Conservation (phyloP, 1,140 invertebrate species). For the Campoletis sonorensis region DNA sequence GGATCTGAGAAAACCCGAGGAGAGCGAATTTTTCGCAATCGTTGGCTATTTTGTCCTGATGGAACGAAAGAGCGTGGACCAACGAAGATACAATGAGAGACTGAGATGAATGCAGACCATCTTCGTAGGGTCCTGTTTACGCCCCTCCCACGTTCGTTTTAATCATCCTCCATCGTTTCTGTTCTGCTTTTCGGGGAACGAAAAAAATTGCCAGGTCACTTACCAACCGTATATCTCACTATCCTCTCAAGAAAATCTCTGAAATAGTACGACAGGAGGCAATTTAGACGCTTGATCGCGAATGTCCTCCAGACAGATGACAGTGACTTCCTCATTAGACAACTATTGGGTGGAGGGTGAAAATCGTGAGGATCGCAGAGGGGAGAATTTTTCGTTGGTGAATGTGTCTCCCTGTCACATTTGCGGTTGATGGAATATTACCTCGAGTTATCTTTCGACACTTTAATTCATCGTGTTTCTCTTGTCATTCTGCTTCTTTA, state of each 20-base stretch:
- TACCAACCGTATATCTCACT: slow-evolving; percentile 2
- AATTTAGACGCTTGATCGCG: neutral
- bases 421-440: neutral
- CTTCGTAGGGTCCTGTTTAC: neutral
- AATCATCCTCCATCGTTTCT: neutral
- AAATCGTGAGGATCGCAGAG: neutral
- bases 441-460: no score
- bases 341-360: neutral
- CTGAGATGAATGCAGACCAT: neutral
- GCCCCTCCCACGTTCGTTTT: neutral
- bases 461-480: no score
- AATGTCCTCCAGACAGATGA: neutral
- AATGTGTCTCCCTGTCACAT: no score
- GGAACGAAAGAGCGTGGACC: neutral
- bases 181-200: neutral
- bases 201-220: slow-evolving; percentile 7
- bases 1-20: neutral
- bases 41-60: neutral
- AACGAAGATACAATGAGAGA: neutral
- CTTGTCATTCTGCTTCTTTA: no score
- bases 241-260: neutral
- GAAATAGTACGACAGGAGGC: neutral
- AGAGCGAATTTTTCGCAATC: neutral
- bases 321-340: neutral
- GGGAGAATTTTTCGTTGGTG: neutral